Evolutionary conservation across 2,888 invertebrate genomes (phyloP).

Genomic region (Himalopsyche anomala): DNA sequence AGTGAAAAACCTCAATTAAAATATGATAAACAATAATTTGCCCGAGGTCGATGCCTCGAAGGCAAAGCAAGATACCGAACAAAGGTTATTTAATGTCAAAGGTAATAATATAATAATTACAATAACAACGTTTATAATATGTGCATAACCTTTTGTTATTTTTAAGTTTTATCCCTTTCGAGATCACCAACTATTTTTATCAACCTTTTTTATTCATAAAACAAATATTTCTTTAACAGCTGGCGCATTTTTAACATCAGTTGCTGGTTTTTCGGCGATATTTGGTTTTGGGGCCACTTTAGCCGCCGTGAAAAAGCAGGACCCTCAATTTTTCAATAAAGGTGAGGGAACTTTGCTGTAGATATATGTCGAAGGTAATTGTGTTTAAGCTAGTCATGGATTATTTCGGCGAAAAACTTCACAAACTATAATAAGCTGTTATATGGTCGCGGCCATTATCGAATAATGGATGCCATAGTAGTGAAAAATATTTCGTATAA

Average conservation of each 20-base stretch:
- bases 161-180: too few species aligned
- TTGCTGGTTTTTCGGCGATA: constrained; percentile 87
- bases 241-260: constrained; percentile 82
- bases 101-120: not conserved
- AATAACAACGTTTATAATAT: too few species aligned
- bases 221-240: constrained; percentile 72
- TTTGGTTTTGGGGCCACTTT: constrained; percentile 89
- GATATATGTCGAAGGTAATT: too few species aligned
- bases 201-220: not conserved
- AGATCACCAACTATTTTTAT: not conserved
- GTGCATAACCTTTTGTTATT: too few species aligned
- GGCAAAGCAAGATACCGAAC: not conserved
- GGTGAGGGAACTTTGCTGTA: constrained; percentile 69
- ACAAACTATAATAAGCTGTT: too few species aligned
- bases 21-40: not conserved
- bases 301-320: constrained; percentile 86
- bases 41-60: not conserved
- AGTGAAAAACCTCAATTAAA: not conserved
- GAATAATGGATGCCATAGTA: too few species aligned
- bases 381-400: too few species aligned
- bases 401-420: too few species aligned
- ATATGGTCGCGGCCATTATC: too few species aligned
- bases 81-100: constrained; percentile 21
- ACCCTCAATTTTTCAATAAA: constrained; percentile 87
- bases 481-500: too few species aligned